These are phyloP conservation scores for Drosophila fuyamai DNA, from an alignment of 1,140 invertebrate species.

Conservation along the genomic window DNA sequence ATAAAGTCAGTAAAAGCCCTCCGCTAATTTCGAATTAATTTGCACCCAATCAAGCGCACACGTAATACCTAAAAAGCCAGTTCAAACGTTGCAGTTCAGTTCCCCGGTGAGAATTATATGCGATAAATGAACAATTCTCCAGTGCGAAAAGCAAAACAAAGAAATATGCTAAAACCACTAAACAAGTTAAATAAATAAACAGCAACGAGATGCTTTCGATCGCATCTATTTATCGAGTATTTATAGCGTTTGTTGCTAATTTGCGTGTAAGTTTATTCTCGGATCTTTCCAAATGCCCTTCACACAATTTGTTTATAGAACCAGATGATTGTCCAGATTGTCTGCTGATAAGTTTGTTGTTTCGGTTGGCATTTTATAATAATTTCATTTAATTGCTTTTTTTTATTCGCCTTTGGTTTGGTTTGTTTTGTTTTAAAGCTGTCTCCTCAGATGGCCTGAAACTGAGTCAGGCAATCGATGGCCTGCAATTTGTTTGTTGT, in stretches of 20 bases:
- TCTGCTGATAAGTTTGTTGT: conserved; percentile 21
- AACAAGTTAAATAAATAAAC: conserved; percentile 53
- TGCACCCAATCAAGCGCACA: conserved; percentile 50
- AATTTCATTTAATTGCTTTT: conserved; percentile 19
- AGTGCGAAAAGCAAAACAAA: conserved; percentile 32
- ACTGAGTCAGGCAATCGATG: conserved; percentile 50
- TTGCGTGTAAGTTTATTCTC: conserved; percentile 32
- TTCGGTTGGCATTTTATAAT: conserved; percentile 11
- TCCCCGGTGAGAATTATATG: conserved; percentile 6
- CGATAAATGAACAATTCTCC: conserved; percentile 32
- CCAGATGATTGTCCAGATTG: conserved; percentile 13
- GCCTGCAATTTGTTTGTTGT: conserved; percentile 52
- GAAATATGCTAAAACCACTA: conserved; percentile 30
- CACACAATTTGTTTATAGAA: conserved; percentile 33
- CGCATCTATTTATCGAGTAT: conserved; percentile 34
- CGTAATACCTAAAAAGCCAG: conserved; percentile 23
- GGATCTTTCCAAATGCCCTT: conserved; percentile 47
- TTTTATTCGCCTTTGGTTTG: conserved; percentile 4
- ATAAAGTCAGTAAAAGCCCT: conserved; percentile 20
- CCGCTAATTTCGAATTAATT: conserved; percentile 66
- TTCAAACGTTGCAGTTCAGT: conserved; percentile 2
- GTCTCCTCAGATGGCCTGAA: conserved; percentile 27
- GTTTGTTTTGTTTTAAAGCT: conserved; percentile 1
- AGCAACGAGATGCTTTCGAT: conserved; percentile 30
- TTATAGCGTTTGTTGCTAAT: conserved; percentile 39